phyloP scores from a whole-genome alignment of 2,113 vertebrate species.

The Nycticryphes semicollaris region DNA sequence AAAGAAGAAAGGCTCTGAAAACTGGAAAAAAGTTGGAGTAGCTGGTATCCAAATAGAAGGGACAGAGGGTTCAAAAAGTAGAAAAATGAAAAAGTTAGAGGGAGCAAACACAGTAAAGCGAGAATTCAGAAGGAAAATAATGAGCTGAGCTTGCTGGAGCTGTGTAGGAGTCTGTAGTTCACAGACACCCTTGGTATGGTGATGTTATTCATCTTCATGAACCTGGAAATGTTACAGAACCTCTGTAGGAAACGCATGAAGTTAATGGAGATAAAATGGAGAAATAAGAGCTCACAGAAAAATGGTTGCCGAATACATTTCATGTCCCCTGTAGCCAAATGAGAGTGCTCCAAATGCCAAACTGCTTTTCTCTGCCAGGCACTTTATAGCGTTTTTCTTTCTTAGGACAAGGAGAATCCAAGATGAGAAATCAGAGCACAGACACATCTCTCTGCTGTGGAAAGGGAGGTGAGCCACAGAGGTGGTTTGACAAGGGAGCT shows the following conservation, averaged over 20 bases:
- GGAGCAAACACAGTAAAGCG: not conserved
- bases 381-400: not conserved
- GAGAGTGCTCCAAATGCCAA: not conserved
- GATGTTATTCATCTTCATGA: constrained; percentile 7
- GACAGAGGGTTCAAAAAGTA: not conserved
- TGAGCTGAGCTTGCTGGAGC: not conserved
- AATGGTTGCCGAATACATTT: not conserved
- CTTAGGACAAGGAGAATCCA: not conserved
- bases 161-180: not conserved
- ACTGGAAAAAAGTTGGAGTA: not conserved
- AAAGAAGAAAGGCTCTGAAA: not conserved
- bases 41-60: not conserved
- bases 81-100: not conserved
- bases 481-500: not conserved
- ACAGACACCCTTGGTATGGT: not conserved
- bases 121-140: not conserved
- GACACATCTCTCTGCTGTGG: not conserved
- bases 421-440: not conserved
- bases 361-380: not conserved
- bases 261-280: constrained; percentile 16
- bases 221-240: constrained; percentile 8
- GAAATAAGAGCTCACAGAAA: not conserved
- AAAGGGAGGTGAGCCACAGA: not conserved
- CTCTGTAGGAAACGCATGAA: not conserved
- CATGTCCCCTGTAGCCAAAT: not conserved